phyloP scores from a whole-genome alignment of 2,888 invertebrate species.

The Leucophenga montana region DNA sequence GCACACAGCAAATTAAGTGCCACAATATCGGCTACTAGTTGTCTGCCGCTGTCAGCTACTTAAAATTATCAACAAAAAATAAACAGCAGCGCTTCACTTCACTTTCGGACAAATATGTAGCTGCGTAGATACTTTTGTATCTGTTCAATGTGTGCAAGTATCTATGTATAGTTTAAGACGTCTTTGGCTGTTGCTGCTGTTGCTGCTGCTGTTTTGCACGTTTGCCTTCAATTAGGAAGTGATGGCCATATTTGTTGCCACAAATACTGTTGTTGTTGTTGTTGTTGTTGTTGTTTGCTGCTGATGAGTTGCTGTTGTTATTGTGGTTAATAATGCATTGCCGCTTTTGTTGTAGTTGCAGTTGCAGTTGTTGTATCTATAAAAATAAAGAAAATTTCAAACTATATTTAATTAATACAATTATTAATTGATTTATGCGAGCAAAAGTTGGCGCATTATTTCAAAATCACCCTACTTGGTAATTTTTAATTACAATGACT shows the following conservation, averaged over 20 bases:
- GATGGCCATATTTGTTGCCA: slow-evolving; percentile 17
- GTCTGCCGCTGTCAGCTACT: background rate
- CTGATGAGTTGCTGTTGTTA: background rate
- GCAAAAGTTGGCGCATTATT: background rate
- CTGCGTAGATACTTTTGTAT: background rate
- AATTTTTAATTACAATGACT: too few species aligned
- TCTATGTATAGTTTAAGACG: background rate
- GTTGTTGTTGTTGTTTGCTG: slow-evolving; percentile 7
- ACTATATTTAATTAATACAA: slow-evolving; percentile 15
- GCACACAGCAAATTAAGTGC: background rate
- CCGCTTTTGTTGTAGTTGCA: slow-evolving; percentile 20
- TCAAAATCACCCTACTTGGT: slow-evolving; percentile 12
- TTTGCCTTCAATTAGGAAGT: slow-evolving; percentile 23
- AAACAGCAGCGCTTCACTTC: background rate
- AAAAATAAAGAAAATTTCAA: slow-evolving; percentile 4
- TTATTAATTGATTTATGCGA: slow-evolving; percentile 13
- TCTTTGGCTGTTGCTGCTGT: slow-evolving; percentile 12
- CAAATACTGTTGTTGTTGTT: slow-evolving; percentile 2
- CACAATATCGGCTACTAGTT: background rate
- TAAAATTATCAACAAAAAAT: background rate
- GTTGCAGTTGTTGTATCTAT: background rate
- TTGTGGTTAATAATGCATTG: slow-evolving; percentile 18
- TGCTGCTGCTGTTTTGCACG: slow-evolving; percentile 12
- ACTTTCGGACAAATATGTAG: background rate
- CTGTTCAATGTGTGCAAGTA: background rate